Evolutionary conservation across 1,140 invertebrate genomes (phyloP).

Genomic region (Xylocopa sonorina): DNA sequence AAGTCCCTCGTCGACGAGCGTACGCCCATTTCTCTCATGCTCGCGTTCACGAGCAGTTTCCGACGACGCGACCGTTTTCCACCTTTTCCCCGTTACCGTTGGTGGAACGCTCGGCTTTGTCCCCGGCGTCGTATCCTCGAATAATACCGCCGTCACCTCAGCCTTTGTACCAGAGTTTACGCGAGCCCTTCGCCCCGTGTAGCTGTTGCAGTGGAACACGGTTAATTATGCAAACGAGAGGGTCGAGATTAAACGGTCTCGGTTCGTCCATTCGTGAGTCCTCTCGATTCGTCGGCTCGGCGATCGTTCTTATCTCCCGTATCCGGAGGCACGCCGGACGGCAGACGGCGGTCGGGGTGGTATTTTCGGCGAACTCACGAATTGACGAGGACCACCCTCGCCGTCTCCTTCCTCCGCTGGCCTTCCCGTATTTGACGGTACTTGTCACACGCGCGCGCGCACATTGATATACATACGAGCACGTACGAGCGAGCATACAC

Average conservation of each 20-base stretch:
- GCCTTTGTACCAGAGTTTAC: constrained; percentile 23
- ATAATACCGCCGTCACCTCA: constrained; percentile 13
- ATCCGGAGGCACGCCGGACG: background rate
- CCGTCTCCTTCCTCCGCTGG: constrained; percentile 40
- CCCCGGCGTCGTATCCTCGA: background rate
- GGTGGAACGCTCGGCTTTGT: background rate
- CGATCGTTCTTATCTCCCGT: background rate
- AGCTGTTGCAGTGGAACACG: constrained; percentile 39
- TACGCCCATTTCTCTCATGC: constrained; percentile 35
- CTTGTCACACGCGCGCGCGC: constrained; percentile 59
- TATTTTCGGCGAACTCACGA: constrained; percentile 49
- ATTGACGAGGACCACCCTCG: constrained; percentile 54
- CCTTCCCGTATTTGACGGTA: constrained; percentile 34
- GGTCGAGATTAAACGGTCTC: constrained; percentile 59
- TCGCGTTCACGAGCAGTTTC: constrained; percentile 17
- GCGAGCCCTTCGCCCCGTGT: constrained; percentile 28
- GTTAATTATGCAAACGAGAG: constrained; percentile 70
- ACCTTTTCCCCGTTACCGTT: constrained; percentile 16
- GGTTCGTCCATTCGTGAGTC: constrained; percentile 66
- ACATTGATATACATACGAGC: constrained; percentile 53
- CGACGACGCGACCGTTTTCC: constrained; percentile 18
- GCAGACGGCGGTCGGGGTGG: background rate
- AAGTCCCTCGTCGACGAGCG: constrained; percentile 26
- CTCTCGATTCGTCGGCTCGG: constrained; percentile 26
- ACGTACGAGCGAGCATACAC: constrained; percentile 25